phyloP scores from a whole-genome alignment of 2,113 vertebrate genomes.

The Turdus rufiventris region DNA sequence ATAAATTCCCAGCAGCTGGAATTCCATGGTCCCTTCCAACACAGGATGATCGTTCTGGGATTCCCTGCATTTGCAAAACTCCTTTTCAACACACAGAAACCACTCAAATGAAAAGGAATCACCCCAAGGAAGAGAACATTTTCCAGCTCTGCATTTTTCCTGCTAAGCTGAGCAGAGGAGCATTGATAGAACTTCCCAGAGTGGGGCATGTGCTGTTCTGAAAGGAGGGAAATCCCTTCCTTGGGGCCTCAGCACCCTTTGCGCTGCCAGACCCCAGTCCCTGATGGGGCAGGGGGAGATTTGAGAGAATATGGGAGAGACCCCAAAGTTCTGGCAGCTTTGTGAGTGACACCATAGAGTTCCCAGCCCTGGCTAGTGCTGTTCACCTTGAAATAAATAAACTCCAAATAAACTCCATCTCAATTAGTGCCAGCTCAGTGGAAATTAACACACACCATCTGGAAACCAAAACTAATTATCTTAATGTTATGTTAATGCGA shows the following conservation, averaged over 20 bases:
- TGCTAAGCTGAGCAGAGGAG: not conserved
- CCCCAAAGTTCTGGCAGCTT: not conserved
- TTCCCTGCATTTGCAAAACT: not conserved
- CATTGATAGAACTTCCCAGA: not conserved
- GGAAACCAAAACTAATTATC: not conserved
- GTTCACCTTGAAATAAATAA: not conserved
- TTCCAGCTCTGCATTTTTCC: accelerated
- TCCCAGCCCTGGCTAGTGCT: not conserved
- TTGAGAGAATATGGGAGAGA: not conserved
- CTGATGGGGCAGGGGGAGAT: not conserved
- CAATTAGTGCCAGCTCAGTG: not conserved
- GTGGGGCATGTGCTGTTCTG: not conserved
- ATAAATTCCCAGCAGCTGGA: not conserved
- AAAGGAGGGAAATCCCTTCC: not conserved
- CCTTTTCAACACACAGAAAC: not conserved
- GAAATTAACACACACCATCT: not conserved
- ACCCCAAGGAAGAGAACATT: accelerated
- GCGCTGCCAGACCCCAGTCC: not conserved
- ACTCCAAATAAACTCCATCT: not conserved
- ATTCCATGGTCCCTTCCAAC: not conserved
- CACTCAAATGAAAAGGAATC: not conserved
- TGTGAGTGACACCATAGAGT: not conserved
- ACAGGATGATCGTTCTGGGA: not conserved
- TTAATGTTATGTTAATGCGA: not conserved
- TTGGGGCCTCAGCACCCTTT: not conserved